Evolutionary conservation across 2,888 invertebrate genomes (phyloP).

Genomic region (Hanleya hanleyi): DNA sequence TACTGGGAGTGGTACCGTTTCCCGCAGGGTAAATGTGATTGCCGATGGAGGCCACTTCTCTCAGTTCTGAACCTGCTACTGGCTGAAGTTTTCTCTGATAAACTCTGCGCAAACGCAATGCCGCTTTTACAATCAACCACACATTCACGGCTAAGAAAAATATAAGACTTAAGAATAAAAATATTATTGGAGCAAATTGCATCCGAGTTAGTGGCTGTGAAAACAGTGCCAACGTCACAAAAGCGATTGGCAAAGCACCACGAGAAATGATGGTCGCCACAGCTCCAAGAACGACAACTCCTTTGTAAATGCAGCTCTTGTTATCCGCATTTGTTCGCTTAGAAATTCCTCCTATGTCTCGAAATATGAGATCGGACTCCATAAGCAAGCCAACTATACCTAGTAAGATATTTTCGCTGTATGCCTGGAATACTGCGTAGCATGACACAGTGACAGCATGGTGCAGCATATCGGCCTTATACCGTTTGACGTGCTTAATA

Average conservation of each 20-base stretch:
- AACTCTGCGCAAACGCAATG: conserved; percentile 11
- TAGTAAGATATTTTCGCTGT: conserved; percentile 44
- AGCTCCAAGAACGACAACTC: conserved; percentile 38
- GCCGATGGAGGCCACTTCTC: no score
- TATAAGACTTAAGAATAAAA: conserved; percentile 51
- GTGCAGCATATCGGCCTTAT: conserved; percentile 43
- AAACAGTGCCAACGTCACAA: conserved; percentile 46
- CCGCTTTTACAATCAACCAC: conserved; percentile 44
- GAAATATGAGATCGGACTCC: conserved; percentile 43
- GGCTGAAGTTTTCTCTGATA: conserved; percentile 4
- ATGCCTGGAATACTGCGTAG: conserved; percentile 43
- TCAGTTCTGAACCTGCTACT: no score
- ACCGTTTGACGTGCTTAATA: conserved; percentile 23
- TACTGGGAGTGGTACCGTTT: no score
- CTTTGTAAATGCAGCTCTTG: conserved; percentile 33
- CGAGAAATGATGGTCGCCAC: conserved; percentile 41
- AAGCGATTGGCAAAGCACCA: conserved; percentile 45
- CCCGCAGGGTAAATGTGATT: no score
- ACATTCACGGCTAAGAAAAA: conserved; percentile 54
- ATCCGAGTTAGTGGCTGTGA: conserved; percentile 48
- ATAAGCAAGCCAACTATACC: conserved; percentile 45
- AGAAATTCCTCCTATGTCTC: conserved; percentile 39
- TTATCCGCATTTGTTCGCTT: conserved; percentile 36
- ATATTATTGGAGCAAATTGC: conserved; percentile 44
- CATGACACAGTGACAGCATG: conserved; percentile 46